Evolutionary conservation across 1,140 invertebrate genomes (phyloP).

Genomic region (Zaprionus capensis): DNA sequence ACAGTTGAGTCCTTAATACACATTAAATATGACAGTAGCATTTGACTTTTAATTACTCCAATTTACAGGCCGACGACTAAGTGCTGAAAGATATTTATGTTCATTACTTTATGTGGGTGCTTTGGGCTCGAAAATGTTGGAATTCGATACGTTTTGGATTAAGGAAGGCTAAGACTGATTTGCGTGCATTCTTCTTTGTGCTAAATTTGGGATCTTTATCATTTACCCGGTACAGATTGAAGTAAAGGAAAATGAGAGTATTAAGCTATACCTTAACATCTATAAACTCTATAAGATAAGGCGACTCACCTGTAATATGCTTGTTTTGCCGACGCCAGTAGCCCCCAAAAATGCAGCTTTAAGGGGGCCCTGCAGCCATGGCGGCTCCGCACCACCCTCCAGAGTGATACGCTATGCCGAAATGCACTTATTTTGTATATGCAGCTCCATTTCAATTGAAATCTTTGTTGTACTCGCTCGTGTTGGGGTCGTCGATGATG

Average conservation of each 20-base stretch:
- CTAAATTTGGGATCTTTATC: no score
- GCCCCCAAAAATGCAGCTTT: conserved; percentile 92
- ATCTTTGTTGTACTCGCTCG: conserved; percentile 73
- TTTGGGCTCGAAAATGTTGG: background rate
- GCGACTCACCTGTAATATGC: conserved; percentile 90
- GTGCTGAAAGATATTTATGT: background rate
- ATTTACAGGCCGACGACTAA: conserved; percentile 29
- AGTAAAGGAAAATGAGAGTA: no score
- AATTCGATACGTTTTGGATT: background rate
- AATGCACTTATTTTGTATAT: conserved; percentile 84
- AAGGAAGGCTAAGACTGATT: background rate
- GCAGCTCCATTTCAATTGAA: conserved; percentile 84
- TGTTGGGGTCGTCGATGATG: conserved; percentile 39
- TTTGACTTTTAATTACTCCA: conserved; percentile 53
- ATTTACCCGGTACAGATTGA: no score
- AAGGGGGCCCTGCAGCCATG: conserved; percentile 87
- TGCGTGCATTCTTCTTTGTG: background rate
- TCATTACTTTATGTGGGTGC: background rate
- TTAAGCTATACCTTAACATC: no score
- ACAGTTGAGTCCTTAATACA: conserved; percentile 43
- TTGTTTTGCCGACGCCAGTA: conserved; percentile 91
- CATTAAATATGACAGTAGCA: conserved; percentile 45
- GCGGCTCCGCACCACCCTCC: conserved; percentile 84
- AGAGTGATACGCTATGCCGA: conserved; percentile 85
- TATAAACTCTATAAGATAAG: background rate